These are phyloP conservation scores for Bubo scandiacus DNA, from an alignment of 2,113 vertebrate species.

Conservation along the genomic window DNA sequence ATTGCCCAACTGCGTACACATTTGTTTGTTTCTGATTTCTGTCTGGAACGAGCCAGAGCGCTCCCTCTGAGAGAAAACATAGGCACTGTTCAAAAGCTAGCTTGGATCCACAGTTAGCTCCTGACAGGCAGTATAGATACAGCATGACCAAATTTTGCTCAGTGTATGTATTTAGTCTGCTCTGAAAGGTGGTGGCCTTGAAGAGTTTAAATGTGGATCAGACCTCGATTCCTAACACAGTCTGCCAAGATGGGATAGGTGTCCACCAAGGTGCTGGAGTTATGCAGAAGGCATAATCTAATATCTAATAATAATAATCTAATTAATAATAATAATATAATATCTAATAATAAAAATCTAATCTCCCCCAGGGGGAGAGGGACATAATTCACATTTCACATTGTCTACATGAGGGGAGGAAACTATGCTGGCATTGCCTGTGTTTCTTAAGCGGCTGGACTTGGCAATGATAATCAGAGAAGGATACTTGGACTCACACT, in stretches of 20 bases:
- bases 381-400: rapidly evolving
- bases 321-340: no score
- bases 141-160: neutral
- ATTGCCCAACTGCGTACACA: neutral
- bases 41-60: neutral
- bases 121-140: neutral
- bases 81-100: neutral
- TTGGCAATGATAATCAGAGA: neutral
- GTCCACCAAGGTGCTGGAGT: neutral
- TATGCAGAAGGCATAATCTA: neutral
- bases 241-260: neutral
- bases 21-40: neutral
- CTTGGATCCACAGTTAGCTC: neutral
- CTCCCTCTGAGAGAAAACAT: neutral
- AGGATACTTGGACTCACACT: neutral
- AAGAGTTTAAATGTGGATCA: neutral
- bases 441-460: neutral
- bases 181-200: neutral
- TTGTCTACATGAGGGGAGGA: neutral
- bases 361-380: neutral
- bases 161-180: neutral
- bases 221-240: neutral
- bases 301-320: neutral
- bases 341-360: no score
- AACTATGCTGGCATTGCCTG: rapidly evolving